Evolutionary conservation across 2,797 vertebrate species (phyloP), one percentile per base, ranked within the genome.

Genomic region (Pygocentrus nattereri): DNA sequence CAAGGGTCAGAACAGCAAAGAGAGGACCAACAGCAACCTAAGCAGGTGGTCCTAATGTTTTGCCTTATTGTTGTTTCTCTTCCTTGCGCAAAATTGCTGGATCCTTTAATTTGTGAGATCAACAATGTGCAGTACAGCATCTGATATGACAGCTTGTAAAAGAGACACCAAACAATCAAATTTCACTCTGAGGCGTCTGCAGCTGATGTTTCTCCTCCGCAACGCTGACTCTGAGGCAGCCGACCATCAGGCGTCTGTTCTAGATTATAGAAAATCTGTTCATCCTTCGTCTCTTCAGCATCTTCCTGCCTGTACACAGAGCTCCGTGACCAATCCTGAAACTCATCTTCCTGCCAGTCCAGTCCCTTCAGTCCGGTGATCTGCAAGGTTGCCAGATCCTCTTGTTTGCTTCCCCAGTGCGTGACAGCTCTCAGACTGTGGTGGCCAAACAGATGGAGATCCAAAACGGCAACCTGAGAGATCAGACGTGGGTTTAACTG

Each of bases 391-490:
- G 78, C 74, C 82, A 80, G 74, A 77, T 80, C 68, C 59, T 77
- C 19, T 31, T 79, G 49, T 67, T 80, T 58, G 75, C 25, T 76
- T 38, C 70, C 79, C 67, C 23, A 8, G 19, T 21, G 18, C 67
- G 31, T 38, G 19, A 69, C 38, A 69, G 67, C 16, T 30, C 47
- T 79, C 54, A 56, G 71, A 11, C 71, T 75, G 56, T 64, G 71
- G 69, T 73, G 54, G 65, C 64, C 65, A 76, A 30, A 80, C 77
- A 83, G 77, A 83, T 79, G 77, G 77, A 71, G 72, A 72, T 83
- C 77, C 71, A 59, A 79, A 54, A 61, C 74, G 72, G 38, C 65
- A 23, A 44, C 19, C 10, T 6, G 10, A n/a, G 2, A 41, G 19
- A 68, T 68, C 34, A 68, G 65, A 44, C 34, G 34, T 44, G 34